Base-by-base conservation (phyloP, 2,888 invertebrate genomes). In the Ectropis crepuscularia region DNA sequence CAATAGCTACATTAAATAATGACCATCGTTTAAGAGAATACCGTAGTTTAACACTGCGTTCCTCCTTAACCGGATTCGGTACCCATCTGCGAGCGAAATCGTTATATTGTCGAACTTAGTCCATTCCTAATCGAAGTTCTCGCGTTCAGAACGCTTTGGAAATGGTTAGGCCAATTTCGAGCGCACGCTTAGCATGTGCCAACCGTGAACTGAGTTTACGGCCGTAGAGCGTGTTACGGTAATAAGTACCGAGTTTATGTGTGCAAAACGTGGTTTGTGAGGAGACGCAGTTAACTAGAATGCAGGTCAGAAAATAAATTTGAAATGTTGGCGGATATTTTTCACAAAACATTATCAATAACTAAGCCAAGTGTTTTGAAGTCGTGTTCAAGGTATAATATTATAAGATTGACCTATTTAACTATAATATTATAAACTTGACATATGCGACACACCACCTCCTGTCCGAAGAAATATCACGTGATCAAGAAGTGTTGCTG, bases 81-180 rank as follows among this genome's bases (percentile, higher is more conserved):
- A 6, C 39, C 36, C 37, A 47, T 53, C 57, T 51, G 36, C 36
- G 6, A 62, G 47, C 39, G 12, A 46, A 50, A 57, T 41, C 45
- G 57, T 45, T 43, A 47, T n/a, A 48, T 48, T 53, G 42, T 12
- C 43, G 7, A 65, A 65, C 60, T 65, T 61, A 45, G 48, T 8
- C 53, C 53, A 53, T 65, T 53, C 10, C 60, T 61, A 57, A 64
- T 64, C 57, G 49, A 61, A 65, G 42, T 65, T 65, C 28, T 28
- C 45, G 53, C 36, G 53, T 57, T 65, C 43, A 28, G 12, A 55
- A 12, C 53, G 38, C 48, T 64, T 55, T 38, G 55, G 53, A 61
- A 61, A 53, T 49, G 43, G 55, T 42, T 53, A 48, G 42, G 42
- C 48, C 53, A 57, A 61, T 61, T 51, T 53, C 55, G 41, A 38